Conservation (phyloP, 2,113 vertebrate genomes). For the Callocephalon fimbriatum region DNA sequence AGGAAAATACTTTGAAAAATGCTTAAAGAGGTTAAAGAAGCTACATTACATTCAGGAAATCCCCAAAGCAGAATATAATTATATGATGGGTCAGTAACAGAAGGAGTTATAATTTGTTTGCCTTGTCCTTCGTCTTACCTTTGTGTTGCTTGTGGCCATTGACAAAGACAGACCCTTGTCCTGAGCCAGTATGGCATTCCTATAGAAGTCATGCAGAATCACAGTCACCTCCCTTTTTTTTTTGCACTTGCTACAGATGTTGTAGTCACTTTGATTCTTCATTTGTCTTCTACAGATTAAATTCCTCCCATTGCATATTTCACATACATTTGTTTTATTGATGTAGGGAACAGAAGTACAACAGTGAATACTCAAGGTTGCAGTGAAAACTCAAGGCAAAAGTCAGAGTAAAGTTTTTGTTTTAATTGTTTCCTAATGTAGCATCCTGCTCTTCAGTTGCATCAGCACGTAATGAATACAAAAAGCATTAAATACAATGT, state of each 20-base stretch:
- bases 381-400: background rate
- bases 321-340: background rate
- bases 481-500: background rate
- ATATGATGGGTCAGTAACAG: background rate
- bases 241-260: background rate
- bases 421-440: background rate
- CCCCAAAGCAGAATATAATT: background rate
- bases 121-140: background rate
- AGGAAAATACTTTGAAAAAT: background rate
- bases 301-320: background rate
- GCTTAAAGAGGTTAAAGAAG: background rate
- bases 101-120: background rate
- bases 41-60: background rate
- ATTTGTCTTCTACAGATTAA: background rate
- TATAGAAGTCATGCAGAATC: background rate
- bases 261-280: background rate
- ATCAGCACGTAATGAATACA: fast-evolving
- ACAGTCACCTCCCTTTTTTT: background rate
- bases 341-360: background rate
- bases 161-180: background rate
- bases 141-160: background rate
- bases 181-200: background rate
- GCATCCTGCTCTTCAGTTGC: background rate
- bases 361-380: background rate
- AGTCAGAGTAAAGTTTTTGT: background rate